Conservation (phyloP, 2,113 vertebrate species). For the Rostratula benghalensis region DNA sequence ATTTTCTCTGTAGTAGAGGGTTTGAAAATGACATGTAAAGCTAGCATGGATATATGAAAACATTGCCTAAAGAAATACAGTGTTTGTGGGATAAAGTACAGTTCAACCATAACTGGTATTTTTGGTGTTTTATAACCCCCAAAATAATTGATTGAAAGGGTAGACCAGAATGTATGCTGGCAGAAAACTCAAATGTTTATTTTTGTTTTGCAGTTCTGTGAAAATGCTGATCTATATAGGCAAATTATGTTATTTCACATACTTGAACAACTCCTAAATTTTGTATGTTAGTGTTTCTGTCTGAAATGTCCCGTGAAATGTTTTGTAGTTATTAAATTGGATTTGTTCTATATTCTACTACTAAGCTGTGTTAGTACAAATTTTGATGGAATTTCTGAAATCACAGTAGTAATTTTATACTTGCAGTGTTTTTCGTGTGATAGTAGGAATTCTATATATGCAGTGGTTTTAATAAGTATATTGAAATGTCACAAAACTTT, state of each 20-base stretch:
- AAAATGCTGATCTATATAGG: neutral
- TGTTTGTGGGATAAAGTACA: neutral
- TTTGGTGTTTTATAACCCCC: neutral
- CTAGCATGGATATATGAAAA: neutral
- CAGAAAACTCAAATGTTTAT: neutral
- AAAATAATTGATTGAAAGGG: neutral
- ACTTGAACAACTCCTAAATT: neutral
- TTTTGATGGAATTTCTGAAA: neutral
- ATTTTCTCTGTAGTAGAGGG: neutral
- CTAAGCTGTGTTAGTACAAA: neutral
- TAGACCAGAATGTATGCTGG: neutral
- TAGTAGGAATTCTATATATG: neutral
- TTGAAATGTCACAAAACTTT: neutral
- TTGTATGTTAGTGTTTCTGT: neutral
- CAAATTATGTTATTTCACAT: neutral
- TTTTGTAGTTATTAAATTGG: neutral
- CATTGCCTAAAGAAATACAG: neutral
- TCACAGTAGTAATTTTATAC: neutral
- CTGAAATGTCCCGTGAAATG: neutral
- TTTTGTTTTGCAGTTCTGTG: neutral
- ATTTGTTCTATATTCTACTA: neutral
- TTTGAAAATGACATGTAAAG: conserved; percentile 6
- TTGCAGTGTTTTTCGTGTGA: neutral
- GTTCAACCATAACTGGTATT: neutral
- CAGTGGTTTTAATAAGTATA: neutral